phyloP scores from a whole-genome alignment of 2,888 invertebrate genomes.

The Drosophila tripunctata region DNA sequence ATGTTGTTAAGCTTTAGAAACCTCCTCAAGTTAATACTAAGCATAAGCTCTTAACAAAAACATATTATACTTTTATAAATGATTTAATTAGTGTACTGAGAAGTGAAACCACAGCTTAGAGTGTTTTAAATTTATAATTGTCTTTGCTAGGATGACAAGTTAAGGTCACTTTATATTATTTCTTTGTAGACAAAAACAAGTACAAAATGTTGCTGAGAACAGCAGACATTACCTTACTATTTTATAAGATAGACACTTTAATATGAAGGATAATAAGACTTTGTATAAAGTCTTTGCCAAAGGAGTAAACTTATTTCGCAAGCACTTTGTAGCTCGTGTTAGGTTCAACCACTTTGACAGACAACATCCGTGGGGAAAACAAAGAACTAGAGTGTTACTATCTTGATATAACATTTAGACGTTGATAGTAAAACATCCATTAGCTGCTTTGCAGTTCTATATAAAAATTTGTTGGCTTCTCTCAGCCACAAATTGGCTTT shows the following conservation, averaged over 20 bases:
- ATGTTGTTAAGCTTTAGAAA: background rate
- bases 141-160: no score
- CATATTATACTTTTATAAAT: background rate
- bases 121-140: no score
- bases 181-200: no score
- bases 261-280: background rate
- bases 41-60: background rate
- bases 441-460: conserved; percentile 15
- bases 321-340: no score
- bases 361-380: background rate
- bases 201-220: background rate
- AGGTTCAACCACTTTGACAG: no score
- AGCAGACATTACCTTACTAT: background rate
- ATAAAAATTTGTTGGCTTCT: conserved; percentile 7
- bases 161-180: no score
- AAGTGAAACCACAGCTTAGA: no score
- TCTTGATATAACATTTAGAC: conserved; percentile 1
- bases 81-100: background rate
- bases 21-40: background rate
- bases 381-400: background rate
- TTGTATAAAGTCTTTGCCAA: no score
- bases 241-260: background rate
- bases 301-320: background rate
- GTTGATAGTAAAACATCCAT: conserved; percentile 24
- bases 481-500: background rate